Conservation (phyloP, 2,113 vertebrate species). For the Phalacrocorax pelagicus region DNA sequence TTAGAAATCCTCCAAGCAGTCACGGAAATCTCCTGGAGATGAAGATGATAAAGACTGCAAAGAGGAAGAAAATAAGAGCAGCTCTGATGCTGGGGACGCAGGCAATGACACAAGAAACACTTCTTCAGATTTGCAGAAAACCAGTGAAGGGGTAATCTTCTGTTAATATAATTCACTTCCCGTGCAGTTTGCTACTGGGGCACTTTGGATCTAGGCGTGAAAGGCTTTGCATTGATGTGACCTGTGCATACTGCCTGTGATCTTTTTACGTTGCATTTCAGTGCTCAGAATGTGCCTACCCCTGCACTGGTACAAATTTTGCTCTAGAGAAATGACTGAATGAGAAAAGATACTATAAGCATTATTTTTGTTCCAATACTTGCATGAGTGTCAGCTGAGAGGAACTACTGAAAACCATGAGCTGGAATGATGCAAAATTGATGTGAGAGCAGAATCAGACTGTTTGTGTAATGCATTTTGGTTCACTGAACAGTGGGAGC, state of each 20-base stretch:
- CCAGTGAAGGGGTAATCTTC: constrained; percentile 84
- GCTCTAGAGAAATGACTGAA: not conserved
- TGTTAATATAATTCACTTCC: not conserved
- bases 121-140: constrained; percentile 88
- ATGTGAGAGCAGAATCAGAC: constrained; percentile 32
- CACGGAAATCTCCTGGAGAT: constrained; percentile 89
- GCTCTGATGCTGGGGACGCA: constrained; percentile 88
- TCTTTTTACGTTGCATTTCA: not conserved
- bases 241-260: rapidly evolving
- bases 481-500: not conserved
- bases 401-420: not conserved
- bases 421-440: constrained; percentile 23
- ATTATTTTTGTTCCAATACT: constrained; percentile 4
- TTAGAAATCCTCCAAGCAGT: constrained; percentile 93
- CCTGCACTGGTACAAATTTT: not conserved
- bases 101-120: constrained; percentile 90
- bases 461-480: not conserved
- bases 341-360: not conserved
- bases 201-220: not conserved
- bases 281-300: not conserved
- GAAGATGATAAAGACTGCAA: constrained; percentile 93
- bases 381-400: constrained; percentile 11
- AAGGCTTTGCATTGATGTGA: not conserved
- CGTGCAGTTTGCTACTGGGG: not conserved
- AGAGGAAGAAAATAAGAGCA: constrained; percentile 93